Base-by-base conservation (phyloP, 2,888 invertebrate species). In the Hemithea aestivaria region DNA sequence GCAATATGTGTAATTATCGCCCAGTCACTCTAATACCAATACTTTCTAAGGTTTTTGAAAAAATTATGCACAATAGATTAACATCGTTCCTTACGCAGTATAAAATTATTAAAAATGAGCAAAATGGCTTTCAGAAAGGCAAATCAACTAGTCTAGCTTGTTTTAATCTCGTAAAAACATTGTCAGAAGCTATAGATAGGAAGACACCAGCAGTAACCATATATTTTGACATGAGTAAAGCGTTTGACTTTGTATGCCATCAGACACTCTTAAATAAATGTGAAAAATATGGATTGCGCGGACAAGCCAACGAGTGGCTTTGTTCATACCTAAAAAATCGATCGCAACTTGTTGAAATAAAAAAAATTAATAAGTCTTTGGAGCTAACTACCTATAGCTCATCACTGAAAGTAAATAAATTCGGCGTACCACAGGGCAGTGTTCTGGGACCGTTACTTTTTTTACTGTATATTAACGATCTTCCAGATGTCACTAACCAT, bases 121-220 rank as follows among this genome's bases (percentile, higher is more conserved):
- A 41, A 20, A 27, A 28, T 27, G 42, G 41, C 7, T 39, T 39
- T 20, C 21, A 31, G n/a, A 39, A 32, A 26, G 28, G 22, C 4
- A 21, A 10, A 9, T 40, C 40, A 2, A 40, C 35, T 9, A 30
- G 31, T 4, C 23, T 28, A 20, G 45, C 40, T n/a, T 32, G 27
- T 7, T 38, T 35, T 20, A 22, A 29, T 24, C 9, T 42, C 0
- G 23, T 34, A 20, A 40, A 24, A 27, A 12, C 8, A 2, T 9
- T 28, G 7, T 27, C 28, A 6, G 28, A 32, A 20, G 10, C 23
- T n/a, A 11, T 40, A 12, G 27, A 32, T 12, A 35, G 7, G 10
- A 12, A 27, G n/a, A 20, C 5, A 7, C 28, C 10, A 6, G 11
- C 6, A 7, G 5, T 27, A 11, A 27, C 27, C 0, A 27, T 41